Conservation (phyloP, 2,113 vertebrate species). For the Tringa solitaria region DNA sequence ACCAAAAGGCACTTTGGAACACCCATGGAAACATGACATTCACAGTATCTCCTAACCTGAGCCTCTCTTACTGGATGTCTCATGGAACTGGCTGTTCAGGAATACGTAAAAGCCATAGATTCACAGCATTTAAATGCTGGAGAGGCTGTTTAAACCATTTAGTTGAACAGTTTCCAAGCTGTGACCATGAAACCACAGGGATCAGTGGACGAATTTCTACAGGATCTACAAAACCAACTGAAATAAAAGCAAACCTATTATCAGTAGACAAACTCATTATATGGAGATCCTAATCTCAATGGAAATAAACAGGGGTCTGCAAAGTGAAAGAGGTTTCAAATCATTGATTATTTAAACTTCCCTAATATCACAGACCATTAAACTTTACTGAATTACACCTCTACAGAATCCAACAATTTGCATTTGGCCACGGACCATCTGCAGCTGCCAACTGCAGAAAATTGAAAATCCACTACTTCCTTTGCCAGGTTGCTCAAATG, state of each 20-base stretch:
- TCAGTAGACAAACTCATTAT: constrained; percentile 14
- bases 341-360: constrained; percentile 15
- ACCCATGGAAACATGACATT: background rate
- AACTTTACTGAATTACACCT: constrained; percentile 20
- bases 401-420: background rate
- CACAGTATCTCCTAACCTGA: background rate
- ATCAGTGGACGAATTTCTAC: background rate
- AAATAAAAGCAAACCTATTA: constrained; percentile 33
- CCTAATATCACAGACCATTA: constrained; percentile 30
- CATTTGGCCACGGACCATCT: background rate
- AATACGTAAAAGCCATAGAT: background rate
- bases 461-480: background rate
- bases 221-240: background rate
- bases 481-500: background rate
- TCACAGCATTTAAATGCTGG: background rate
- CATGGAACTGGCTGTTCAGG: background rate
- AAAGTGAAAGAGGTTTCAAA: constrained; percentile 22
- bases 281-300: background rate
- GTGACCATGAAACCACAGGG: background rate
- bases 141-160: background rate
- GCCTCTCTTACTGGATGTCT: background rate
- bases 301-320: constrained; percentile 24
- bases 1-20: background rate
- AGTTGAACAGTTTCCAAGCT: background rate
- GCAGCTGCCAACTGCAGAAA: background rate